Evolutionary conservation across 2,797 vertebrate species (phyloP).

Genomic region (Thalassophryne amazonica): DNA sequence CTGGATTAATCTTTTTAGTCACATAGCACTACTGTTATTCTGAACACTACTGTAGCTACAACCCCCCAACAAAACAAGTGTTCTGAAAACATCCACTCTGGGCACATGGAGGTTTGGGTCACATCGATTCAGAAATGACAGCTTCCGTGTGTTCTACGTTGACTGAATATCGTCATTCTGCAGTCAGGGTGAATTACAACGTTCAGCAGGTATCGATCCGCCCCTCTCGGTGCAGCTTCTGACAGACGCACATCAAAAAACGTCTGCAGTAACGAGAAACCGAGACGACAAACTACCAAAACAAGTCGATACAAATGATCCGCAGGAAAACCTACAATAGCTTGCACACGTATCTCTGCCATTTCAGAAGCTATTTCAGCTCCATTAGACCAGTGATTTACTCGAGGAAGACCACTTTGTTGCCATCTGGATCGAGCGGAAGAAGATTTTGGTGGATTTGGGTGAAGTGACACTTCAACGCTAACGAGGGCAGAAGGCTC

Average conservation of each 20-base stretch:
- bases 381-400: conserved; percentile 37
- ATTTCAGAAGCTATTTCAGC: conserved; percentile 18
- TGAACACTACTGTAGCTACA: too few species aligned
- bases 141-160: background rate
- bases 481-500: conserved; percentile 18
- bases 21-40: too few species aligned
- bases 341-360: background rate
- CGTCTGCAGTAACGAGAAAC: conserved; percentile 32
- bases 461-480: conserved; percentile 8
- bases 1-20: too few species aligned
- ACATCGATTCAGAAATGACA: background rate
- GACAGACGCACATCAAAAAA: conserved; percentile 16
- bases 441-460: conserved; percentile 1
- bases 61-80: too few species aligned
- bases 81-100: too few species aligned
- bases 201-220: conserved; percentile 15
- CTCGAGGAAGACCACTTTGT: conserved; percentile 10
- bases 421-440: conserved; percentile 8
- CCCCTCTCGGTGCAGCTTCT: background rate
- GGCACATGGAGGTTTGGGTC: background rate
- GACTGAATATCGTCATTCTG: background rate
- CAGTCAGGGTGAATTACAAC: conserved; percentile 27
- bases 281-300: conserved; percentile 14
- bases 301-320: conserved; percentile 49
- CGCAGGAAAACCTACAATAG: conserved; percentile 17